phyloP scores from a whole-genome alignment of 2,113 vertebrate genomes.

The Merops nubicus region DNA sequence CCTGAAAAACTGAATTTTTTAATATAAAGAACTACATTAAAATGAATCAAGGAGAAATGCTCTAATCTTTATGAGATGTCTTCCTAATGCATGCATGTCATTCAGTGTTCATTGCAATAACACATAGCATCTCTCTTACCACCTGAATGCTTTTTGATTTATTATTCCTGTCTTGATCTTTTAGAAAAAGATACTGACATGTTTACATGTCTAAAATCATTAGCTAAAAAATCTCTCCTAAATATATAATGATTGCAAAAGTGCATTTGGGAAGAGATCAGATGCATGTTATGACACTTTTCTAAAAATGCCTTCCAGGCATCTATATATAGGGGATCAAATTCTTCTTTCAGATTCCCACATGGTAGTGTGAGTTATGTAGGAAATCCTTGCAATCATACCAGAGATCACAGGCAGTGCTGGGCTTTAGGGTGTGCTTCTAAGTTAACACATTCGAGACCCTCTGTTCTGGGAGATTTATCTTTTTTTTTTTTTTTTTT shows the following conservation, averaged over 20 bases:
- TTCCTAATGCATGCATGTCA: not conserved
- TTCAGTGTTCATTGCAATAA: not conserved
- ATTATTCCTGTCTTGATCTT: constrained; percentile 10
- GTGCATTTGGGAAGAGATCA: not conserved
- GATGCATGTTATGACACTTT: not conserved
- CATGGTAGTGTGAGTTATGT: not conserved
- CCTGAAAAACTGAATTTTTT: not conserved
- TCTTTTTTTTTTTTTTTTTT: not conserved
- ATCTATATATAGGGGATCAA: not conserved
- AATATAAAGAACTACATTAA: not conserved
- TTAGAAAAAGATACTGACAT: not conserved
- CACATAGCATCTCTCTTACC: not conserved
- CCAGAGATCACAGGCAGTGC: not conserved
- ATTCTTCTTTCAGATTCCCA: not conserved
- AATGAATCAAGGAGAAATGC: not conserved
- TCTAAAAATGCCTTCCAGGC: constrained; percentile 12
- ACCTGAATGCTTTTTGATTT: not conserved
- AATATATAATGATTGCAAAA: constrained; percentile 16
- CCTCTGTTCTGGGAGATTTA: not conserved
- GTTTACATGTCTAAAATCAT: constrained; percentile 7
- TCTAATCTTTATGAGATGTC: not conserved
- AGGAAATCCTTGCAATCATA: not conserved
- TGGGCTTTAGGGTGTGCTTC: not conserved
- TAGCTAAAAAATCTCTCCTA: not conserved
- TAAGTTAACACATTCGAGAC: not conserved